Conservation (phyloP, 2,888 invertebrate species). For the Campoplex nolae region DNA sequence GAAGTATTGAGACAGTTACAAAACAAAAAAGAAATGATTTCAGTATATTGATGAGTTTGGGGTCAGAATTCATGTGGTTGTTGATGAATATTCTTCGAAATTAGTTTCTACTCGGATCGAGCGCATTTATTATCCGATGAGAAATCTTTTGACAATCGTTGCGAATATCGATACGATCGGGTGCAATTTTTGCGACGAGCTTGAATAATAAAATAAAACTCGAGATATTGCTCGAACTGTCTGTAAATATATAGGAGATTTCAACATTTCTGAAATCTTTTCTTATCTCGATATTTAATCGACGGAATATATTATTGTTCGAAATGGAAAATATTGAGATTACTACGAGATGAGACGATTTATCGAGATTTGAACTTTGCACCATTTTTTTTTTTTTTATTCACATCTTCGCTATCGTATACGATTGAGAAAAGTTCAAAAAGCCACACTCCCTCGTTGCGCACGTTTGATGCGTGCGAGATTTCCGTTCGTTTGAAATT, state of each 20-base stretch:
- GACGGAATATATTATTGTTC: background rate
- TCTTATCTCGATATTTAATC: background rate
- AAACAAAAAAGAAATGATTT: no score
- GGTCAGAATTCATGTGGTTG: no score
- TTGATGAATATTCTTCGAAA: no score
- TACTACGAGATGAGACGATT: background rate
- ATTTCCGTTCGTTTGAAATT: background rate
- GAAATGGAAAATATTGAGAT: background rate
- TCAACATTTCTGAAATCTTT: background rate
- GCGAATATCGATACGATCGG: slow-evolving; percentile 1
- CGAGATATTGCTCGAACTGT: background rate
- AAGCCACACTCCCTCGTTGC: slow-evolving; percentile 21
- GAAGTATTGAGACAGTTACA: no score
- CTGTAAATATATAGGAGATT: background rate
- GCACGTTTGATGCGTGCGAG: background rate
- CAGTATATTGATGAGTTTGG: no score
- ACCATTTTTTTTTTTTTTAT: background rate
- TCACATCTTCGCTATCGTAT: background rate
- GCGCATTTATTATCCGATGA: background rate
- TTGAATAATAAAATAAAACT: background rate
- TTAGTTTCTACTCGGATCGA: background rate
- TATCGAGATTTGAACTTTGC: background rate
- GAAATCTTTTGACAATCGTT: background rate
- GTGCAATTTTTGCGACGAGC: background rate
- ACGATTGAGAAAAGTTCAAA: slow-evolving; percentile 11